phyloP scores from a whole-genome alignment of 2,113 vertebrate genomes.

The Phrynosoma platyrhinos region DNA sequence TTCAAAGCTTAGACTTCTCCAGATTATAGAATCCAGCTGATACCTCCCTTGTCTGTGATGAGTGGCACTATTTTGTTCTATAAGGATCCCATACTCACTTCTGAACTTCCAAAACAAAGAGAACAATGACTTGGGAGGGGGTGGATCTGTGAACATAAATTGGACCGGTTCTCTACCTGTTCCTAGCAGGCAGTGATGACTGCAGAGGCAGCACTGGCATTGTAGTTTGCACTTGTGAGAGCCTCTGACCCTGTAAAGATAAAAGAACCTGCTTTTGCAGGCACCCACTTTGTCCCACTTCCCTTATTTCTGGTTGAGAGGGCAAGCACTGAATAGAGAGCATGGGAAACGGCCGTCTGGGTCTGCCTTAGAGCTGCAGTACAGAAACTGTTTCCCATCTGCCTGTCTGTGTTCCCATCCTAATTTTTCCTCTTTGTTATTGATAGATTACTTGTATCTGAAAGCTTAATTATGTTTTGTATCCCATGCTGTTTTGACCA shows the following conservation, averaged over 20 bases:
- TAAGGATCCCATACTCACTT: neutral
- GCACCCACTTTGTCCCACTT: conserved; percentile 11
- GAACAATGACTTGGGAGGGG: neutral
- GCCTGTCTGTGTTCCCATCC: conserved; percentile 5
- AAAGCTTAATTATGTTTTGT: conserved; percentile 1
- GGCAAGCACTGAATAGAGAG: conserved; percentile 20
- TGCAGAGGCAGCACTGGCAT: neutral
- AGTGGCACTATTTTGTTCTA: neutral
- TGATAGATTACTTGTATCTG: neutral
- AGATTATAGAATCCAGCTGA: neutral
- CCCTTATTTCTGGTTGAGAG: conserved; percentile 8
- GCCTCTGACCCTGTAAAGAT: neutral
- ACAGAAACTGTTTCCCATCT: conserved; percentile 27
- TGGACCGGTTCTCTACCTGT: neutral
- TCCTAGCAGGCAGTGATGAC: neutral
- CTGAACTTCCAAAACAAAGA: neutral
- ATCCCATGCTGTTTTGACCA: neutral
- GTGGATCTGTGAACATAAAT: neutral
- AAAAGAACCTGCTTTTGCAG: conserved; percentile 20
- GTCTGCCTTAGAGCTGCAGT: conserved; percentile 7
- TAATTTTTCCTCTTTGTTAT: conserved; percentile 2
- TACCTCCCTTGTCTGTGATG: neutral
- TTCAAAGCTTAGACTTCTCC: neutral
- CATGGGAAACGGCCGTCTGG: conserved; percentile 31
- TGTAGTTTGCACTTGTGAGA: neutral